Conservation (phyloP, 1,140 invertebrate species). For the Drosophila sp. region DNA sequence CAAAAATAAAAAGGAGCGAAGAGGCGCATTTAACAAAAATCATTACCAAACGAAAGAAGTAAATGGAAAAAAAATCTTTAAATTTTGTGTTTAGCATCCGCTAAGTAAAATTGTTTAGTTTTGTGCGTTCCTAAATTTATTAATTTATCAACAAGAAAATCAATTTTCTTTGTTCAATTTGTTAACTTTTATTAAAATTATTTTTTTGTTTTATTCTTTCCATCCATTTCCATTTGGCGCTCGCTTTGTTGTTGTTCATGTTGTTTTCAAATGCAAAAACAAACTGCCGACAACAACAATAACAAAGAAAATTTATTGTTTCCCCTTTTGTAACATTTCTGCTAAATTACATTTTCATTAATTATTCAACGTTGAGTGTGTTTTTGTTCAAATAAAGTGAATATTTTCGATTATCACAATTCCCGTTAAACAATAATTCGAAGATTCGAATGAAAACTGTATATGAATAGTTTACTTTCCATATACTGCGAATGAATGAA, state of each 20-base stretch:
- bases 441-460: background rate
- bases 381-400: background rate
- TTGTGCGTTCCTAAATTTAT: background rate
- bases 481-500: background rate
- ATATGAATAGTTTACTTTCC: background rate
- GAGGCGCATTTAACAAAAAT: slow-evolving; percentile 28
- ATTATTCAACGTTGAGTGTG: too few species aligned
- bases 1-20: slow-evolving; percentile 32
- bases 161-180: background rate
- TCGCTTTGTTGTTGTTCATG: slow-evolving; percentile 8
- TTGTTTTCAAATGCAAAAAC: background rate
- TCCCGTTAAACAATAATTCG: background rate
- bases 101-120: too few species aligned
- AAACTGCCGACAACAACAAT: slow-evolving; percentile 6
- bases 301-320: slow-evolving; percentile 13
- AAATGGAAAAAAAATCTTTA: slow-evolving; percentile 2
- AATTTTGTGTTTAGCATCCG: background rate
- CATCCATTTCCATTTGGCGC: slow-evolving; percentile 3
- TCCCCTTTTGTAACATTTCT: background rate
- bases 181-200: background rate
- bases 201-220: background rate
- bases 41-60: slow-evolving; percentile 8
- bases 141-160: background rate
- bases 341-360: background rate
- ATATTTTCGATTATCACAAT: too few species aligned